These are phyloP conservation scores for Aldabrachelys gigantea DNA, from an alignment of 2,113 vertebrate species.

Conservation along the genomic window DNA sequence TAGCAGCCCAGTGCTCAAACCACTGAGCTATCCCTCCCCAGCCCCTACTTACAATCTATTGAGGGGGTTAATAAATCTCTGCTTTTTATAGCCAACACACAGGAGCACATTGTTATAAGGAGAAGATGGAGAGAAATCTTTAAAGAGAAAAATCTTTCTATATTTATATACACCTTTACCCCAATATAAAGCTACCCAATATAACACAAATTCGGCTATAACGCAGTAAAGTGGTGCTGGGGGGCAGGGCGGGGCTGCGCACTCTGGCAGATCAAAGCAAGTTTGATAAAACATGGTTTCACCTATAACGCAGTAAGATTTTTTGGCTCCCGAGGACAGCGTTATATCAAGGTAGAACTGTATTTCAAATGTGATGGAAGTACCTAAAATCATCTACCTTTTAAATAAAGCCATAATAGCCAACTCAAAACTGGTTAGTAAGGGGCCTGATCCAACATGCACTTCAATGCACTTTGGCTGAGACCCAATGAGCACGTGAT, in stretches of 20 bases:
- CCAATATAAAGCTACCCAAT: too few species aligned
- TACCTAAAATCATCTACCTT: background rate
- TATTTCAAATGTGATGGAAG: background rate
- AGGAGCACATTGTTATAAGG: background rate
- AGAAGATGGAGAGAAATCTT: background rate
- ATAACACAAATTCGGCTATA: too few species aligned
- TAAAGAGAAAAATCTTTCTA: background rate
- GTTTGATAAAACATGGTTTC: too few species aligned
- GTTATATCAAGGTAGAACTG: too few species aligned
- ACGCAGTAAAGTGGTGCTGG: too few species aligned
- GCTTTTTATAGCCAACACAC: background rate
- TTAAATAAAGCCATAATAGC: background rate
- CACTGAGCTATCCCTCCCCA: background rate
- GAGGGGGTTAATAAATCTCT: background rate
- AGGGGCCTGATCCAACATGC: background rate
- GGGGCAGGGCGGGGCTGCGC: too few species aligned
- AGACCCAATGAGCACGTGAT: fast-evolving
- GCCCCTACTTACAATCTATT: background rate
- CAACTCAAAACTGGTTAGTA: background rate
- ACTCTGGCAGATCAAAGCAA: too few species aligned
- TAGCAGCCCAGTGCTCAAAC: too few species aligned
- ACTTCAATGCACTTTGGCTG: background rate
- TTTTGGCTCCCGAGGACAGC: too few species aligned
- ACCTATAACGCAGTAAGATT: too few species aligned
- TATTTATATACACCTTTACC: too few species aligned